Conservation (phyloP, 2,888 invertebrate species). For the Synanthedon tipuliformis region DNA sequence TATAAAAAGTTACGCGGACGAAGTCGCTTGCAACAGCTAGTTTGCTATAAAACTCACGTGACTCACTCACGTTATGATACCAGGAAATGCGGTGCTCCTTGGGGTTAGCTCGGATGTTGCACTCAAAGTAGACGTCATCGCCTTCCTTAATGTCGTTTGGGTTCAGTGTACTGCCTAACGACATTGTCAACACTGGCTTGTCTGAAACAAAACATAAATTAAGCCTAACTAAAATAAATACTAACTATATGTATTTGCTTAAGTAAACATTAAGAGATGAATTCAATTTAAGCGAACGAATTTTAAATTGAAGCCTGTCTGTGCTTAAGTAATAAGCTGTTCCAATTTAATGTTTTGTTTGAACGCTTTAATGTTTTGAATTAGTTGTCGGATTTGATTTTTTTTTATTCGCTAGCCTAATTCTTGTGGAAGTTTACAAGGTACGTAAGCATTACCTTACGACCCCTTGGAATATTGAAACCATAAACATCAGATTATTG, state of each 20-base stretch:
- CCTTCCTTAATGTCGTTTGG: constrained; percentile 91
- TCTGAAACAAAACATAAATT: constrained; percentile 22
- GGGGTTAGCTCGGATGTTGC: constrained; percentile 86
- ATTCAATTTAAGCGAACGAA: neutral
- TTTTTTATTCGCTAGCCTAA: too few species aligned
- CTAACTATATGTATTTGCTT: too few species aligned
- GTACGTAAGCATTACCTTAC: too few species aligned
- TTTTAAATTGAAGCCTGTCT: neutral
- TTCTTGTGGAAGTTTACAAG: too few species aligned
- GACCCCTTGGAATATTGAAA: too few species aligned
- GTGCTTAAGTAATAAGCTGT: neutral
- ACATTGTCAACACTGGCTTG: constrained; percentile 65
- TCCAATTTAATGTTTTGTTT: neutral
- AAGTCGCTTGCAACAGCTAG: too few species aligned
- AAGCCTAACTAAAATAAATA: too few species aligned
- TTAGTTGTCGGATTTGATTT: too few species aligned
- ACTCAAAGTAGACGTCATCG: constrained; percentile 91
- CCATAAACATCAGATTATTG: too few species aligned
- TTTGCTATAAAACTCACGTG: neutral
- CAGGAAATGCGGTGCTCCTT: constrained; percentile 86
- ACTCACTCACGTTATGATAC: constrained; percentile 87
- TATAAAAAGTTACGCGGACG: too few species aligned
- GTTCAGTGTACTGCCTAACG: constrained; percentile 86
- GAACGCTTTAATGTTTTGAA: too few species aligned
- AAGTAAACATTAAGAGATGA: too few species aligned